Conservation (phyloP, 64 coral and sea anemone species). For the Trachythela sp. region DNA sequence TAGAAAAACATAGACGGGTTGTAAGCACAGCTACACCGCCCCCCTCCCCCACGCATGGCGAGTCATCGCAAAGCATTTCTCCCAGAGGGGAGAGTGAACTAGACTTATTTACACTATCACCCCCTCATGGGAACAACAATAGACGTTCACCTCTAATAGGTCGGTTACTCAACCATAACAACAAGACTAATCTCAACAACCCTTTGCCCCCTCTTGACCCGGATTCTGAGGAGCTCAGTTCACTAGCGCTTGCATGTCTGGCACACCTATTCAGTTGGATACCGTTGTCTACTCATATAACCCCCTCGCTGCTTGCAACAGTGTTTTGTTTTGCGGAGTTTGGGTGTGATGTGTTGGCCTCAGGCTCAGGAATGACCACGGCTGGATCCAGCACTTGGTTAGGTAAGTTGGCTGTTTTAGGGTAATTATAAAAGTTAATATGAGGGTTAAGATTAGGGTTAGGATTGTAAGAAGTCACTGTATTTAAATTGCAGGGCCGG, state of each 20-base stretch:
- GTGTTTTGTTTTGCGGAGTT: conserved; percentile 99
- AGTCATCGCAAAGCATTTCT: conserved; percentile 68
- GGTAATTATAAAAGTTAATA: too few relatives aligned
- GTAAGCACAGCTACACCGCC: conserved; percentile 83
- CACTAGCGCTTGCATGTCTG: conserved; percentile 60
- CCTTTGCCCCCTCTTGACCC: conserved; percentile 83
- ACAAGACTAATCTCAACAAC: conserved; percentile 77
- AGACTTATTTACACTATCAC: conserved; percentile 47
- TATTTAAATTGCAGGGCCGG: too few relatives aligned
- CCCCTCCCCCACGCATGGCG: conserved; percentile 91
- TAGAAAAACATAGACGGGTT: conserved; percentile 86
- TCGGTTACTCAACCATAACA: conserved; percentile 68
- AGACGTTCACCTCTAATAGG: conserved; percentile 66
- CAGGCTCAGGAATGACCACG: conserved; percentile 56
- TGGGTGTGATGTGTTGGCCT: conserved; percentile 77
- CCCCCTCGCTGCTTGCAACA: conserved; percentile 72
- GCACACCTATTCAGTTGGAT: conserved; percentile 96
- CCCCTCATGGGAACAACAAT: conserved; percentile 40
- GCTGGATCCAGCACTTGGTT: conserved; percentile 59
- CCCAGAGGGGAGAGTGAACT: conserved; percentile 50
- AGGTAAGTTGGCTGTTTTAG: conserved; percentile 49
- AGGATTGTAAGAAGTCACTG: too few relatives aligned
- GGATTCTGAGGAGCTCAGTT: conserved; percentile 87
- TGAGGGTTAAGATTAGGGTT: too few relatives aligned
- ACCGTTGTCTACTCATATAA: conserved; percentile 77